These are phyloP conservation scores for Grapholita molesta DNA, from an alignment of 1,140 invertebrate species.

Conservation along the genomic window DNA sequence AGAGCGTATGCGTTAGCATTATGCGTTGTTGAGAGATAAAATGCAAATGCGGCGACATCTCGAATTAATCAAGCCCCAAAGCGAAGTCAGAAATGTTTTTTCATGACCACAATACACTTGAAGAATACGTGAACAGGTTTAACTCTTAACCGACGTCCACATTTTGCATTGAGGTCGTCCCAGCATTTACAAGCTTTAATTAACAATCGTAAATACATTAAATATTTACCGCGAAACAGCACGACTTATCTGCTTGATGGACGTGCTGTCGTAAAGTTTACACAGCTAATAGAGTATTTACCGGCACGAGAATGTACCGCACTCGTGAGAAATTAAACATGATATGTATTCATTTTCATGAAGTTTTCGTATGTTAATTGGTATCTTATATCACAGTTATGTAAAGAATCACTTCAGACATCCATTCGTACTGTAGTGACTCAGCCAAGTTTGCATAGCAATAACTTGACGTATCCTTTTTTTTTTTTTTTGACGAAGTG, in stretches of 20 bases:
- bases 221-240: constrained; percentile 28
- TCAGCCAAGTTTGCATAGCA: too few species aligned
- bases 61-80: constrained; percentile 16
- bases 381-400: neutral
- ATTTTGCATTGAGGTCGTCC: constrained; percentile 14
- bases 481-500: too few species aligned
- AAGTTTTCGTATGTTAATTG: constrained; percentile 19
- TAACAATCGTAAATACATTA: constrained; percentile 25
- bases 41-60: constrained; percentile 13
- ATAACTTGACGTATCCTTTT: too few species aligned
- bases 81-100: constrained; percentile 4
- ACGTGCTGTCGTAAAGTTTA: constrained; percentile 14
- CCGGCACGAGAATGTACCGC: neutral
- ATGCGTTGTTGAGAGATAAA: constrained; percentile 6
- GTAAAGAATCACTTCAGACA: too few species aligned
- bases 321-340: constrained; percentile 20
- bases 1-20: neutral
- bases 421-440: too few species aligned
- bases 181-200: constrained; percentile 20
- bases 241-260: constrained; percentile 16
- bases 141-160: neutral
- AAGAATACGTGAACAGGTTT: constrained; percentile 11
- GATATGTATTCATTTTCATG: constrained; percentile 18
- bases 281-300: constrained; percentile 17
- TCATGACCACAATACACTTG: neutral